Evolutionary conservation across 2,888 invertebrate genomes (phyloP).

Genomic region (Limnephilus auricula): DNA sequence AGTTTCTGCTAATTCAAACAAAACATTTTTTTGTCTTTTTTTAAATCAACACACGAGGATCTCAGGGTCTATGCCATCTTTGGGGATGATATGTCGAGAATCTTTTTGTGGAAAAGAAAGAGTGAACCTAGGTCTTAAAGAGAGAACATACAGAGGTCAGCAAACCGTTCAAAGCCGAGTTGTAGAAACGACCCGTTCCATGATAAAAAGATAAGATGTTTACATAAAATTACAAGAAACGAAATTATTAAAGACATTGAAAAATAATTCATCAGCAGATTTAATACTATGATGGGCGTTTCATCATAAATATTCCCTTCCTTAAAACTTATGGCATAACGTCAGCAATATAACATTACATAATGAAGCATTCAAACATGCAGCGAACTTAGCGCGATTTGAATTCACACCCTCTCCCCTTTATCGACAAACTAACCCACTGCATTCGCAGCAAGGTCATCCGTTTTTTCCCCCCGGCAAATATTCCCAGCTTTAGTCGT

Average conservation of each 20-base stretch:
- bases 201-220: background rate
- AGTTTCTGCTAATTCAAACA: background rate
- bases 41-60: too few species aligned
- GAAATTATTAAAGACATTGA: background rate
- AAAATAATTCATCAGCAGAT: background rate
- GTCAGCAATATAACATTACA: background rate
- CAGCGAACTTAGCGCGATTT: background rate
- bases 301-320: background rate
- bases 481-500: slow-evolving; percentile 12
- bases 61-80: too few species aligned
- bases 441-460: background rate
- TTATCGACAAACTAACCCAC: background rate
- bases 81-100: too few species aligned
- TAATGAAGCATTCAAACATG: background rate
- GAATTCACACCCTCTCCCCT: background rate
- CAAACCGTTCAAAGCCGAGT: too few species aligned
- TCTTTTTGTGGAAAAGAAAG: too few species aligned
- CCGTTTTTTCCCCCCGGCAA: background rate
- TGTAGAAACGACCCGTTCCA: too few species aligned
- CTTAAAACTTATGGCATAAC: background rate
- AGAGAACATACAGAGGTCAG: too few species aligned
- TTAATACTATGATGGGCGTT: background rate
- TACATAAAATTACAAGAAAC: background rate
- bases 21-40: too few species aligned
- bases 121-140: too few species aligned